Conservation (phyloP, 2,113 vertebrate genomes). For the Clarias gariepinus region DNA sequence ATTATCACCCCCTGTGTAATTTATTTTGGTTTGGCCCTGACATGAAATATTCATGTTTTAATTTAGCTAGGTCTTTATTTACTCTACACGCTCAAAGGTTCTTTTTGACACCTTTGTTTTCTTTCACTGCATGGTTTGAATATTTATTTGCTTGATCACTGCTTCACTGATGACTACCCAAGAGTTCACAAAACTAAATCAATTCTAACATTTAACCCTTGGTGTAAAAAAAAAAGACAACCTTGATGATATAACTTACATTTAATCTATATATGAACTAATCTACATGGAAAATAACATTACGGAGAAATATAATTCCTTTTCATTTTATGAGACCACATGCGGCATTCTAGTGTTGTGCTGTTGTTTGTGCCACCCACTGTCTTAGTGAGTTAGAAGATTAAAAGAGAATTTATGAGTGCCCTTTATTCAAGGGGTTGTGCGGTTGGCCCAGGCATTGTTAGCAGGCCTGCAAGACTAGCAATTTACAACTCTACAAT, state of each 20-base stretch:
- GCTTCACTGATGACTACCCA: slow-evolving; percentile 14
- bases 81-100: slow-evolving; percentile 44
- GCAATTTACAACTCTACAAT: slow-evolving; percentile 72
- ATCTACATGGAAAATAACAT: not conserved
- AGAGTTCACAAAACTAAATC: slow-evolving; percentile 24
- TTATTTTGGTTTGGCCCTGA: slow-evolving; percentile 54
- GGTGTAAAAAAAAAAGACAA: not conserved
- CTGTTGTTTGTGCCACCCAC: slow-evolving; percentile 38
- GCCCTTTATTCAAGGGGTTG: slow-evolving; percentile 47
- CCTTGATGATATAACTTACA: not conserved
- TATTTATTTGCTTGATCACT: slow-evolving; percentile 29
- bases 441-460: slow-evolving; percentile 63
- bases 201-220: slow-evolving; percentile 10
- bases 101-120: slow-evolving; percentile 45
- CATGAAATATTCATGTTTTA: slow-evolving; percentile 60
- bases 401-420: slow-evolving; percentile 62
- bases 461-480: slow-evolving; percentile 61
- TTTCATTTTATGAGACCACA: not conserved
- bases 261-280: not conserved
- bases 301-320: not conserved
- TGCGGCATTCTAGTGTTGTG: slow-evolving; percentile 27
- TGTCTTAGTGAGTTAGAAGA: slow-evolving; percentile 48
- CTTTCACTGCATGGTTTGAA: slow-evolving; percentile 6
- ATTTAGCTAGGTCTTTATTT: slow-evolving; percentile 50
- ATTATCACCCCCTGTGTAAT: slow-evolving; percentile 46